Base-by-base conservation (phyloP, 2,888 invertebrate species). In the Biston betularia region DNA sequence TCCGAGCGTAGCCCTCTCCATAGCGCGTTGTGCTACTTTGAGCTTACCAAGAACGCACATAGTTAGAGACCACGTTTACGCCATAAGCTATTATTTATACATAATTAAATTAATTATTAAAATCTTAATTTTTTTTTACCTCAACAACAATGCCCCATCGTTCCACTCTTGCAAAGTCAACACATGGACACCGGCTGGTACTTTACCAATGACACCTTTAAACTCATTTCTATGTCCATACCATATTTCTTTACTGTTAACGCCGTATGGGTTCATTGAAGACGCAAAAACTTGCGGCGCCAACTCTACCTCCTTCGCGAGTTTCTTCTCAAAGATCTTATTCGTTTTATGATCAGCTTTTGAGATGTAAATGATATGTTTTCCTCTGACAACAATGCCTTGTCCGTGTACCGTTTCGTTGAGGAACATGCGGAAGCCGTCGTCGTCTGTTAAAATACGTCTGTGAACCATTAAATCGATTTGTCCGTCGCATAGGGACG, bases 381-480 rank as follows among this genome's bases (percentile, higher is more conserved):
- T 86, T 0, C 91, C 91, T 46, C 87, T 70, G 0, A 87, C 79
- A 0, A 79, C 70, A 0, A 86, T 67, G 0, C 86, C 87, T 44
- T 76, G 42, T 0, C 65, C 81, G 0, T 75, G 42, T 2, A 82
- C 79, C 0, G 86, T 88, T 49, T 89, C 90, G 60, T 90, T 89
- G 0, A 89, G 6, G 34, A 45, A 65, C 0, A 76, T 63, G 4
- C 71, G 54, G 0, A 79, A 48, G 0, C 79, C 80, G 0, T 95
- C 96, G 85, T 99, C 99, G 76, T 99, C 98, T 12, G 95, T 95
- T 0, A 98, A 83, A 14, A 97, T 91, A 55, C 98, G 93, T 65
- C 99, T 94, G 79, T 99, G 98, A 0, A 98, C 88, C 96, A 98
- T 97, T 0, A 98, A 75, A 82, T 98, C 98, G 0, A 98, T 79